Conservation (phyloP, 2,888 invertebrate genomes). For the Drosophila demipolita region DNA sequence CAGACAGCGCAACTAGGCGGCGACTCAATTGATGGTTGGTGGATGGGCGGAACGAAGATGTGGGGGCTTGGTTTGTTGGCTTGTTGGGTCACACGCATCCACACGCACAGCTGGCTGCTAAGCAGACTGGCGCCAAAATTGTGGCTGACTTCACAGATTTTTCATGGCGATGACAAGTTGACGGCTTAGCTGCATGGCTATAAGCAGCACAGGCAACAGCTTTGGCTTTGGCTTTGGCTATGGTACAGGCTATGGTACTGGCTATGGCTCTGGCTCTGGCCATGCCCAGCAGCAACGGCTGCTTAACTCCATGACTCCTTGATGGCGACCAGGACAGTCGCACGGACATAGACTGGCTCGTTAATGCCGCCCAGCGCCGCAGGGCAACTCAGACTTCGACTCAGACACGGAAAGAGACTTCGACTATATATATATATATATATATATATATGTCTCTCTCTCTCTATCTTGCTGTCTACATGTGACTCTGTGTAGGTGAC, state of each 20-base stretch:
- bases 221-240: slow-evolving; percentile 22
- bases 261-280: slow-evolving; percentile 23
- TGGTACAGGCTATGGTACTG: slow-evolving; percentile 11
- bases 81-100: slow-evolving; percentile 64
- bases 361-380: slow-evolving; percentile 65
- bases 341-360: slow-evolving; percentile 56
- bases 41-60: background rate
- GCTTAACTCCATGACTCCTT: slow-evolving; percentile 47
- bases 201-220: slow-evolving; percentile 29
- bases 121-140: slow-evolving; percentile 83
- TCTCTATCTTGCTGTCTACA: slow-evolving; percentile 30
- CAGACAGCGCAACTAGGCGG: background rate
- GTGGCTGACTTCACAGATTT: slow-evolving; percentile 83
- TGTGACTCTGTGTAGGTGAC: slow-evolving; percentile 73
- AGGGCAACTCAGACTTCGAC: slow-evolving; percentile 51
- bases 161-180: slow-evolving; percentile 73
- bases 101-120: slow-evolving; percentile 80
- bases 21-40: background rate
- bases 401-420: slow-evolving; percentile 21
- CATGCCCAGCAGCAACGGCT: slow-evolving; percentile 43
- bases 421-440: background rate
- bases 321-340: slow-evolving; percentile 15
- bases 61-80: background rate
- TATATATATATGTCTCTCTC: background rate
- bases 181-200: slow-evolving; percentile 62